Base-by-base conservation (phyloP, 2,113 vertebrate species). In the Sprattus sprattus region DNA sequence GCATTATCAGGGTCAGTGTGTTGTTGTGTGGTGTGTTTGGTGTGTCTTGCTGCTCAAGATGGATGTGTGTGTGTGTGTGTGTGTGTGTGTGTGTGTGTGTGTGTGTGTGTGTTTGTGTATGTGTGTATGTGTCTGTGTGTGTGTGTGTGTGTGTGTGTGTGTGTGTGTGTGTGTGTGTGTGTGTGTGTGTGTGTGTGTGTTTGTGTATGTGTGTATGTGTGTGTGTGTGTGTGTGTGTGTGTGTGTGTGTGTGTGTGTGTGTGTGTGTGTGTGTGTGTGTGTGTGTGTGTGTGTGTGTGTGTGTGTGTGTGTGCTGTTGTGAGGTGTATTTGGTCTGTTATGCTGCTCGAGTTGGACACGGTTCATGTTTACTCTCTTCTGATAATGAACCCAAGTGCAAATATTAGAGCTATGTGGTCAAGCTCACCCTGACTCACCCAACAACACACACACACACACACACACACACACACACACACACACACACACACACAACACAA, bases 311-410 rank as follows among this genome's bases (percentile, higher is more conserved):
- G 39, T 28, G 64, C 25, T n/a, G 64, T 71, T n/a, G 64, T 28
- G 25, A 28, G 64, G 10, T 71, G 25, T 71, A 25, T 8, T 4
- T 4, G 52, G 52, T 54, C 39, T 39, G 52, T 11, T 9, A 25
- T 0, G n/a, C 64, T 71, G n/a, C 9, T 28, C 9, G 1, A 71
- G 25, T 3, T 32, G 64, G 64, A 71, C 64, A 71, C 64, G 32
- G 64, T 28, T 71, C 64, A 32, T 32, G 64, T 71, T 71, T 25
- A 13, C 64, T 32, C 64, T 71, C n/a, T 8, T 71, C 25, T 32
- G 64, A 71, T 71, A 71, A 71, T 71, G 25, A 28, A 71, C 28
- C 25, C 64, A 71, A 32, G n/a, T 71, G 64, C 64, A 71, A 71
- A 71, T 11, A 71, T 71, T 71, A 32, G 64, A 28, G 64, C 25